Base-by-base conservation (phyloP, 2,113 vertebrate species). In the Athene noctua region DNA sequence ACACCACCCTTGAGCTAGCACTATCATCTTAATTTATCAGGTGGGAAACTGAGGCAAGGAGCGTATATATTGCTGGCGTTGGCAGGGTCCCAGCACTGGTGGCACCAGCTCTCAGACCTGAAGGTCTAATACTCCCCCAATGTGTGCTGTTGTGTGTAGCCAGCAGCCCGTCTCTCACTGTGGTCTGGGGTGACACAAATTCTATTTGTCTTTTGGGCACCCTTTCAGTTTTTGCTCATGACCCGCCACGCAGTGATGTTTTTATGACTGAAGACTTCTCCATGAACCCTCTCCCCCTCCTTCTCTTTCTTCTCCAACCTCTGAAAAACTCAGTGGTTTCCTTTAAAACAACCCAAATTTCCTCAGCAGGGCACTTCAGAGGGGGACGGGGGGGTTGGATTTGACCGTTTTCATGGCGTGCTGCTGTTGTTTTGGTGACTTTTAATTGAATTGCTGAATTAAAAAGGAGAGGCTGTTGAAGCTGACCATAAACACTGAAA, bases 1-100 rank as follows among this genome's bases (percentile, higher is more conserved):
- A 0, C 13, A 2, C 23, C 11, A 2, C 59, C 65, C 34, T 16
- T 3, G n/a, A 47, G 42, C n/a, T 16, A 1, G 12, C 18, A 2
- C 27, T 9, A 2, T 30, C 15, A 0, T 23, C 29, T 44, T 14
- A 7, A 0, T 74, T 44, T 44, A 3, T 30, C 68, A 9, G 20
- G 9, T n/a, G 88, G 90, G 81, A 73, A 90, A 66, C 42, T 3
- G 68, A 74, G 85, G 59, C 49, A 36, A 2, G 1, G 73, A 16
- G 16, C 17, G 38, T 38, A 38, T 38, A 1, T 8, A 2, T 80
- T 47, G 52, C 66, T 42, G 52, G 10, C 2, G 0, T 32, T 5
- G 2, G 54, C 38, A 20, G 54, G 88, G 38, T 47, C 44, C 72
- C 42, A 0, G 4, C 36, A 0, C 59, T 36, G 68, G 0, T 21